These are phyloP conservation scores for Bombus soroeensis DNA, from an alignment of 1,140 invertebrate species.

Conservation along the genomic window DNA sequence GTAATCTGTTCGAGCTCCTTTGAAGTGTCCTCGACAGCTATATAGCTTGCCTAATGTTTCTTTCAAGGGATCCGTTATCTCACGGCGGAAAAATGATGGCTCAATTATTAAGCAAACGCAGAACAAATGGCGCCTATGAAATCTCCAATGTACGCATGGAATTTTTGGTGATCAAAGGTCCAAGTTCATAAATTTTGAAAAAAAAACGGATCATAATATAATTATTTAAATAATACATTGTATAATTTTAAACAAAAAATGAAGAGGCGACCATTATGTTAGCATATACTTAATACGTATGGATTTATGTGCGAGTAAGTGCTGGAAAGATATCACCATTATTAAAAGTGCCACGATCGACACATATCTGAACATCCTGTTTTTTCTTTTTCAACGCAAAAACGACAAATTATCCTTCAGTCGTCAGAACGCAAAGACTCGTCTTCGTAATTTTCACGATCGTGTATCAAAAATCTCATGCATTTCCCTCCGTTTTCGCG, in stretches of 20 bases:
- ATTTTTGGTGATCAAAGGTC: neutral
- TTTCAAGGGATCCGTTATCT: neutral
- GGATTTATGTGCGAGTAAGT: neutral
- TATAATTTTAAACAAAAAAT: neutral
- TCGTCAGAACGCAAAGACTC: neutral
- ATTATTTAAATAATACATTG: neutral
- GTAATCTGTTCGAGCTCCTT: neutral
- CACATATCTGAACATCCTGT: neutral
- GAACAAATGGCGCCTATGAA: neutral
- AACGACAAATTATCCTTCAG: neutral
- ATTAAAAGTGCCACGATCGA: neutral
- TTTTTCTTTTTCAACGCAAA: neutral
- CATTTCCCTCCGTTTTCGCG: neutral
- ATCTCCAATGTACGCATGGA: neutral
- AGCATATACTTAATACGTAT: neutral
- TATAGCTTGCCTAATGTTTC: conserved; percentile 5
- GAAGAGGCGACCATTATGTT: neutral
- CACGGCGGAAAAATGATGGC: neutral
- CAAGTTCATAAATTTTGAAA: neutral
- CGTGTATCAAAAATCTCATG: neutral
- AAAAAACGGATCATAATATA: neutral
- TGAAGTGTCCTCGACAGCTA: neutral
- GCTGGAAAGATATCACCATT: neutral
- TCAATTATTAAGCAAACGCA: neutral
- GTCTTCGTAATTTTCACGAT: neutral